Percentiles rank a stretch among this genome's conserved stretches.
Evolutionary conservation across 1,140 invertebrate genomes (phyloP).

Genomic region (Pararge aegeria): DNA sequence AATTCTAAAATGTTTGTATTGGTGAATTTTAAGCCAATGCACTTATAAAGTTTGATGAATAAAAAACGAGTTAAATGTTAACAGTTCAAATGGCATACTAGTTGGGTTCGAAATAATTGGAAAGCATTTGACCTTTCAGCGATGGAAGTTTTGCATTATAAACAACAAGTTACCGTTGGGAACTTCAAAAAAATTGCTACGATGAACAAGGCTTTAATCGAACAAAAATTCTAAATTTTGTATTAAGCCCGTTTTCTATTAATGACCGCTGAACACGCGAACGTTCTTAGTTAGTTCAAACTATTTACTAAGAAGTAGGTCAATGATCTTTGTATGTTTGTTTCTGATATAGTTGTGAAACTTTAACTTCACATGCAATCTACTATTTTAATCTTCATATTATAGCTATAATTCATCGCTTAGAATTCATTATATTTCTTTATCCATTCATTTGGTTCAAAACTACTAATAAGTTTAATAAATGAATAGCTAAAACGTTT

Average conservation of each 20-base stretch:
- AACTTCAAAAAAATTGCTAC: slow-evolving; percentile 10
- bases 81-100: neutral
- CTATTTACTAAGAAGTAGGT: slow-evolving; percentile 27
- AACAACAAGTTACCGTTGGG: neutral
- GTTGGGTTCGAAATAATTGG: neutral
- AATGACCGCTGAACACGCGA: slow-evolving; percentile 30
- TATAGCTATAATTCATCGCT: no score
- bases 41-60: neutral
- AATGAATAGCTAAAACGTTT: no score
- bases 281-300: slow-evolving; percentile 22
- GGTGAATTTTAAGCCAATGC: neutral
- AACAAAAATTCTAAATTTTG: slow-evolving; percentile 27
- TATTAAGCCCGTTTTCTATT: slow-evolving; percentile 23
- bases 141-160: neutral
- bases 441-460: no score
- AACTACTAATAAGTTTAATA: no score
- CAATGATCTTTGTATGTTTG: slow-evolving; percentile 16
- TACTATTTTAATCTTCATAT: no score
- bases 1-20: neutral
- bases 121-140: neutral
- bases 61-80: neutral
- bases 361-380: neutral
- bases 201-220: slow-evolving; percentile 22
- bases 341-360: neutral
- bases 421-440: no score